These are phyloP conservation scores for Galeruca laticollis DNA, from an alignment of 2,888 invertebrate genomes.

Conservation along the genomic window DNA sequence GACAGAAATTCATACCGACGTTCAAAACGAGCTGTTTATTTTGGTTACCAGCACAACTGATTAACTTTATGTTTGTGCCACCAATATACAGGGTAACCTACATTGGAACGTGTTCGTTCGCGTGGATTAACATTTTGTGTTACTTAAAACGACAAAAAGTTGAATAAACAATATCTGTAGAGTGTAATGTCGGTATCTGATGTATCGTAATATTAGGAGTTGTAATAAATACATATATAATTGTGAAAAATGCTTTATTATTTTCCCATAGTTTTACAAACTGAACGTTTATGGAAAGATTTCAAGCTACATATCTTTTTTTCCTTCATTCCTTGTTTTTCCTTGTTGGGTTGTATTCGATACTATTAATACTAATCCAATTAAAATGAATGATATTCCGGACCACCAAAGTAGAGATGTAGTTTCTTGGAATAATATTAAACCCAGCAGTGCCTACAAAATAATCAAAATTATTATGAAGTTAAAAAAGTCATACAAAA, in stretches of 20 bases:
- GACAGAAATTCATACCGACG: conserved; percentile 78
- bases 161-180: not conserved
- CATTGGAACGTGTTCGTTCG: conserved; percentile 81
- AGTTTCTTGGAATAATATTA: conserved; percentile 77
- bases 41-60: conserved; percentile 85
- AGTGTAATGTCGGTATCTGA: not conserved
- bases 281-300: not conserved
- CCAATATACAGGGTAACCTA: conserved; percentile 81
- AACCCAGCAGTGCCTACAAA: conserved; percentile 79
- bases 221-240: not conserved
- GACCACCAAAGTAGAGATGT: conserved; percentile 78
- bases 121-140: conserved; percentile 89
- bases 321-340: not conserved
- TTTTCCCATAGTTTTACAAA: not conserved
- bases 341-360: conserved; percentile 47
- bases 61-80: conserved; percentile 83
- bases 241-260: not conserved
- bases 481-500: not conserved
- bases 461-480: conserved; percentile 28
- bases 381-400: conserved; percentile 77
- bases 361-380: conserved; percentile 77
- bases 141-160: conserved; percentile 76
- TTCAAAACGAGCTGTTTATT: conserved; percentile 82
- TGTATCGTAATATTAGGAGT: not conserved
- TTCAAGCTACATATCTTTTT: not conserved